Evolutionary conservation across 2,113 vertebrate genomes (phyloP).

Genomic region (Bos indicus): DNA sequence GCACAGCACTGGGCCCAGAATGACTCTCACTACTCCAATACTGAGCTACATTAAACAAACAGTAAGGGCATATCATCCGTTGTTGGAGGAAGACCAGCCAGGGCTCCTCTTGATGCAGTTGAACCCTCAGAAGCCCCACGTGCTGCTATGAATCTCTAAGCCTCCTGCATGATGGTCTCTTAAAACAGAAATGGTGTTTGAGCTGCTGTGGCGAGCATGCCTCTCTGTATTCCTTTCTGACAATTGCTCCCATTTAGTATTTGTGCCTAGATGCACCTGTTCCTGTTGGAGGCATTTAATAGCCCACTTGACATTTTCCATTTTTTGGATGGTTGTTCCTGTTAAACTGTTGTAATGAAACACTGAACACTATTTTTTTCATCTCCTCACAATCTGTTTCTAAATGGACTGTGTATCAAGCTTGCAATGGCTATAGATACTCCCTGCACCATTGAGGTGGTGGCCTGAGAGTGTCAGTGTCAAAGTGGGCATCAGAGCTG

Average conservation of each 20-base stretch:
- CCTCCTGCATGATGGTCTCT: neutral
- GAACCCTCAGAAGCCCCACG: neutral
- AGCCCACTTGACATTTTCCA: constrained; percentile 51
- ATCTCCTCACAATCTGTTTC: constrained; percentile 12
- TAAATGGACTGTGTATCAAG: constrained; percentile 7
- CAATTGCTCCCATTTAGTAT: constrained; percentile 25
- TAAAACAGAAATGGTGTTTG: neutral
- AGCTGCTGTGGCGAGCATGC: neutral
- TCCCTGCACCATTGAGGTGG: constrained; percentile 2
- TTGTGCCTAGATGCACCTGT: constrained; percentile 14
- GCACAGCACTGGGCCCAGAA: no score
- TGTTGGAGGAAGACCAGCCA: neutral
- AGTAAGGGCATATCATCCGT: fast-evolving
- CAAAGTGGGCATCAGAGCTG: neutral
- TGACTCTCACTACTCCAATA: fast-evolving
- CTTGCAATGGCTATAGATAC: neutral
- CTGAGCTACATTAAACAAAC: neutral
- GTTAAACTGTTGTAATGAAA: constrained; percentile 63
- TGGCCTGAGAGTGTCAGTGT: neutral
- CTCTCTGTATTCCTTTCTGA: neutral
- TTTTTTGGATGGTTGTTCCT: constrained; percentile 47
- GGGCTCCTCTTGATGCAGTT: neutral
- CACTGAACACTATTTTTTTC: neutral
- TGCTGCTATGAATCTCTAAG: neutral
- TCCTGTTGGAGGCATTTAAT: constrained; percentile 40